These are phyloP conservation scores for Sebastes kiyomatsui DNA, from an alignment of 2,797 vertebrate species.

Conservation along the genomic window DNA sequence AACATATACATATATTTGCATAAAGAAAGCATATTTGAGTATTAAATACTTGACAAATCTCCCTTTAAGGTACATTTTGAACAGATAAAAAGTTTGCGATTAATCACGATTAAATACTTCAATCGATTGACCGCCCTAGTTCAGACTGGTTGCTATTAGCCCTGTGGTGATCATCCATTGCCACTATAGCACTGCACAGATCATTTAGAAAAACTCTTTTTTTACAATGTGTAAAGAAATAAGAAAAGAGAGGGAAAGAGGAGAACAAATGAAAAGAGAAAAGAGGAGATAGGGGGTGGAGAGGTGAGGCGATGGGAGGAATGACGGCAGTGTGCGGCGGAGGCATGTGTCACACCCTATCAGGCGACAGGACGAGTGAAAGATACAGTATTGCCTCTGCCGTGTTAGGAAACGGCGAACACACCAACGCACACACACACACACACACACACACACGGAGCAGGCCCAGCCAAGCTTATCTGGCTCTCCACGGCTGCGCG, in stretches of 20 bases:
- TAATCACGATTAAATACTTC: too few relatives aligned
- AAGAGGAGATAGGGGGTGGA: slow-evolving; percentile 32
- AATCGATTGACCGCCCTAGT: too few relatives aligned
- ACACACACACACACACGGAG: slow-evolving; percentile 31
- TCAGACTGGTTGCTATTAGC: neutral
- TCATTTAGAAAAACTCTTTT: slow-evolving; percentile 8
- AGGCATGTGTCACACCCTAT: slow-evolving; percentile 93
- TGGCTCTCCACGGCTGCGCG: slow-evolving; percentile 74
- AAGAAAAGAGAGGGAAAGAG: neutral
- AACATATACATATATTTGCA: too few relatives aligned
- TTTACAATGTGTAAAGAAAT: neutral
- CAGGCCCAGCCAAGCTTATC: slow-evolving; percentile 92
- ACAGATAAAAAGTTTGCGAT: too few relatives aligned
- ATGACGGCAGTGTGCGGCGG: slow-evolving; percentile 82
- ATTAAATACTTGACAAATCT: too few relatives aligned
- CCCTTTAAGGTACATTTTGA: too few relatives aligned
- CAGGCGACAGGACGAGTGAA: slow-evolving; percentile 89
- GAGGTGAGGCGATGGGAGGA: slow-evolving; percentile 71
- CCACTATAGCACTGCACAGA: neutral
- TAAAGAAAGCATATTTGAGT: too few relatives aligned
- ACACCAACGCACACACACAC: slow-evolving; percentile 19
- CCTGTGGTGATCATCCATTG: neutral
- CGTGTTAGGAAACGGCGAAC: slow-evolving; percentile 56
- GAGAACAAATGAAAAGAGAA: slow-evolving; percentile 45
- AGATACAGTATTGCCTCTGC: slow-evolving; percentile 85